Conservation (phyloP, 2,888 invertebrate genomes). For the Argyresthia goedartella region DNA sequence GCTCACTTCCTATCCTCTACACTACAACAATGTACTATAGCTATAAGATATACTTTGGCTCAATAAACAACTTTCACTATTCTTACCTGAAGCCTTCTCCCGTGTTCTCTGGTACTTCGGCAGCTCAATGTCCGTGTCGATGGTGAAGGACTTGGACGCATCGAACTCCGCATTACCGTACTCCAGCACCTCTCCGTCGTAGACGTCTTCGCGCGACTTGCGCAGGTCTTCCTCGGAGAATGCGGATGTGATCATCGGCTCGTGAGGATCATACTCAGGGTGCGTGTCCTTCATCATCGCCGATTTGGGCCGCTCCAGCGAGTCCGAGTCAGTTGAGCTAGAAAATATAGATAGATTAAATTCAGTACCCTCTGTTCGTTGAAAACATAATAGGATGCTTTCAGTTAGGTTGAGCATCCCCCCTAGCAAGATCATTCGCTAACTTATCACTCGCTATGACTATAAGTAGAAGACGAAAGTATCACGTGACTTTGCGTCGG, state of each 20-base stretch:
- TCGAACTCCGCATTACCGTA: slow-evolving; percentile 37
- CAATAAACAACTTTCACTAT: no score
- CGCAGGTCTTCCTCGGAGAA: slow-evolving; percentile 59
- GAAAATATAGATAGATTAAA: background rate
- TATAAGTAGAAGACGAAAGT: no score
- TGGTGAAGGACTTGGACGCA: slow-evolving; percentile 36
- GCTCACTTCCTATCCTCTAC: no score
- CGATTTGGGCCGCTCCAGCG: slow-evolving; percentile 57
- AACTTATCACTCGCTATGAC: no score
- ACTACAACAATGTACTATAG: no score
- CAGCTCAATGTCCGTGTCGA: slow-evolving; percentile 26
- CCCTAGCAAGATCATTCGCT: no score
- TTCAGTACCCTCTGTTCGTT: background rate
- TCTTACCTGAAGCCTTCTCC: slow-evolving; percentile 42
- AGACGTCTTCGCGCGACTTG: slow-evolving; percentile 53
- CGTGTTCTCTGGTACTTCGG: slow-evolving; percentile 29
- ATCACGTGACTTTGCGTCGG: no score
- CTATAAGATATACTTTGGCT: no score
- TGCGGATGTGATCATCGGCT: slow-evolving; percentile 64
- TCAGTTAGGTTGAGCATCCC: no score
- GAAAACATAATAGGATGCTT: no score
- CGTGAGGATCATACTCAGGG: slow-evolving; percentile 62
- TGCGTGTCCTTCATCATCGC: slow-evolving; percentile 57
- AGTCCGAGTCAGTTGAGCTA: slow-evolving; percentile 40
- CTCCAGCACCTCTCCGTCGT: slow-evolving; percentile 44